Conservation (phyloP, 1,140 invertebrate species). For the Drosophila tropicalis region DNA sequence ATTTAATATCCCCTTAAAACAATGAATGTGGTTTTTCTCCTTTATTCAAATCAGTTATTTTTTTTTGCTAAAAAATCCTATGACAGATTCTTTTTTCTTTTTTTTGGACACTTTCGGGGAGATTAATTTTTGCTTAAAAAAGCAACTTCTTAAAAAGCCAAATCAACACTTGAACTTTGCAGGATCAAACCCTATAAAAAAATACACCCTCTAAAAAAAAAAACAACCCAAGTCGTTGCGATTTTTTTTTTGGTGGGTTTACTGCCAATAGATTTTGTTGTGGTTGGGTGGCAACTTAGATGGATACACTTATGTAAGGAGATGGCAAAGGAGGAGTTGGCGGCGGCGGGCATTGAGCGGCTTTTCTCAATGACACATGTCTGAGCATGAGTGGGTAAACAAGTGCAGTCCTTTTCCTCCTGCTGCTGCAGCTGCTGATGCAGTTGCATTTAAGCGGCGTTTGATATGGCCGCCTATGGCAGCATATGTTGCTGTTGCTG, state of each 20-base stretch:
- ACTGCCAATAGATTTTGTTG: conserved; percentile 32
- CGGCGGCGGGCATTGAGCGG: conserved; percentile 51
- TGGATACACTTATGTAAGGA: conserved; percentile 34
- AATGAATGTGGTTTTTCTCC: too few species aligned
- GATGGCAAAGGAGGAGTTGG: conserved; percentile 10
- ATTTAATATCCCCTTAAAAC: too few species aligned
- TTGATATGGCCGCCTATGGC: conserved; percentile 62
- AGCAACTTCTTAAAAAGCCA: not conserved
- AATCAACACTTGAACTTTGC: too few species aligned
- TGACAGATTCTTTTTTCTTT: too few species aligned
- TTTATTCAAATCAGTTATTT: too few species aligned
- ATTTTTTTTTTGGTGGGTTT: conserved; percentile 76
- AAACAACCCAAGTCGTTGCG: conserved; percentile 71
- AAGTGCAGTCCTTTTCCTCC: conserved; percentile 45
- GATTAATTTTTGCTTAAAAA: too few species aligned
- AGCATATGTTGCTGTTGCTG: conserved; percentile 19
- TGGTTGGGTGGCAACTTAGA: conserved; percentile 41
- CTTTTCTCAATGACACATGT: conserved; percentile 57
- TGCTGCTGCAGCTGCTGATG: not conserved
- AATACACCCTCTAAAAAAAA: conserved; percentile 1
- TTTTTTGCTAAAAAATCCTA: too few species aligned
- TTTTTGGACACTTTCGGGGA: too few species aligned
- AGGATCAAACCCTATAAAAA: too few species aligned
- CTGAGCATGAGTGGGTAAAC: conserved; percentile 10
- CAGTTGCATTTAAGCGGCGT: conserved; percentile 69